Conservation (phyloP, 2,113 vertebrate species). For the Hymenochirus boettgeri region DNA sequence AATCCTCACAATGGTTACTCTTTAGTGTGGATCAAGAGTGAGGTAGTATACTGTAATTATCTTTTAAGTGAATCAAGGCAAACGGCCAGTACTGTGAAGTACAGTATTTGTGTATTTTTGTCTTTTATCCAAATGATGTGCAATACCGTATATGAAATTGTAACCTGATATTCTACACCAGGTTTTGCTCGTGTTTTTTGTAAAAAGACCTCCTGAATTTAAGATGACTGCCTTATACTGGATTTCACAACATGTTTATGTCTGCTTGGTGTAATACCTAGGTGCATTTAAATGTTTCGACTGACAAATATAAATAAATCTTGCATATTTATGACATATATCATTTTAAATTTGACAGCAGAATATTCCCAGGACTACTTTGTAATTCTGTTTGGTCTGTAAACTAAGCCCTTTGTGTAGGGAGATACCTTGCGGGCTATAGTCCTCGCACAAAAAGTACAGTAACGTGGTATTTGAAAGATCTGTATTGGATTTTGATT, state of each 20-base stretch:
- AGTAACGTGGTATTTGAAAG: conserved; percentile 39
- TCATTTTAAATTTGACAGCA: conserved; percentile 43
- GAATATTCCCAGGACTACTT: conserved; percentile 38
- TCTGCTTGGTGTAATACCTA: conserved; percentile 16
- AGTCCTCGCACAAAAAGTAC: conserved; percentile 43
- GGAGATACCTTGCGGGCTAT: conserved; percentile 34
- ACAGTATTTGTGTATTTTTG: no score
- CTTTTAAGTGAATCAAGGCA: no score
- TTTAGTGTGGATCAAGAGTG: no score
- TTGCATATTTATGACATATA: conserved; percentile 44
- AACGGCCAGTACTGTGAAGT: no score
- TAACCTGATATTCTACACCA: no score
- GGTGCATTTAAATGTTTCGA: conserved; percentile 40
- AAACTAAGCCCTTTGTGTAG: conserved; percentile 42
- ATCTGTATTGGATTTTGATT: conserved; percentile 44
- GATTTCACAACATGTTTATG: conserved; percentile 15
- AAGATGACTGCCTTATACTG: conserved; percentile 3
- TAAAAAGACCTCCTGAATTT: conserved; percentile 14
- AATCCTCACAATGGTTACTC: no score
- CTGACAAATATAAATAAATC: conserved; percentile 44
- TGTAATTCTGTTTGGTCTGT: conserved; percentile 43
- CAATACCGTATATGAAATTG: no score
- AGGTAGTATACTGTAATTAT: no score
- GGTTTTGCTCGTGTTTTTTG: no score
- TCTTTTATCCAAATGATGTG: no score